phyloP scores from a whole-genome alignment of 2,113 vertebrate genomes.

The Grammomys surdaster region DNA sequence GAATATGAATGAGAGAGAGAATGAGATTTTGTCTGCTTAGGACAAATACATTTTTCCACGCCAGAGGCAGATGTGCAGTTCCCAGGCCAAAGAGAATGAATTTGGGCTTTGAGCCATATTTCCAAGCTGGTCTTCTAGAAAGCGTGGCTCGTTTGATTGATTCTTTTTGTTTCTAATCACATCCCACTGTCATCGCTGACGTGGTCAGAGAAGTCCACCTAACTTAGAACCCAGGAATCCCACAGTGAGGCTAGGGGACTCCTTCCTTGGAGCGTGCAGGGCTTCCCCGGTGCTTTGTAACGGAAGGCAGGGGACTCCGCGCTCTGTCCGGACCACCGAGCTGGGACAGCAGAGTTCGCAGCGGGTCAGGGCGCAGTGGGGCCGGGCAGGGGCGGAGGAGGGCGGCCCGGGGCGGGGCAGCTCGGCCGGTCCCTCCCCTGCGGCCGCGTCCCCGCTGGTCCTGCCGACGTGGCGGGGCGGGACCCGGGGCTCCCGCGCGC shows the following conservation, averaged over 20 bases:
- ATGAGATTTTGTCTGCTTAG: neutral
- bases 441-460: slow-evolving; percentile 74
- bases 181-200: neutral
- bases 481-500: slow-evolving; percentile 81
- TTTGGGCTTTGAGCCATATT: neutral
- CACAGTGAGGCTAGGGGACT: neutral
- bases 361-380: neutral
- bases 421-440: slow-evolving; percentile 47
- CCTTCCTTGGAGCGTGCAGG: neutral
- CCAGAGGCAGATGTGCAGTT: neutral
- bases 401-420: neutral
- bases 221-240: neutral
- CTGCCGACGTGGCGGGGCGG: slow-evolving; percentile 88
- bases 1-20: too few species aligned
- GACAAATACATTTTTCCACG: neutral
- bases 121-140: slow-evolving; percentile 14
- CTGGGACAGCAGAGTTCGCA: neutral
- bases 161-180: neutral
- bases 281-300: neutral
- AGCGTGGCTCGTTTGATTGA: neutral
- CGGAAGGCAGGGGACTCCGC: neutral
- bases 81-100: neutral
- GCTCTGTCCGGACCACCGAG: too few species aligned
- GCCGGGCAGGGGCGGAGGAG: neutral
- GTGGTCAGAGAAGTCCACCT: neutral